Conservation (phyloP, 1,140 invertebrate genomes). For the Drosophila obscura region DNA sequence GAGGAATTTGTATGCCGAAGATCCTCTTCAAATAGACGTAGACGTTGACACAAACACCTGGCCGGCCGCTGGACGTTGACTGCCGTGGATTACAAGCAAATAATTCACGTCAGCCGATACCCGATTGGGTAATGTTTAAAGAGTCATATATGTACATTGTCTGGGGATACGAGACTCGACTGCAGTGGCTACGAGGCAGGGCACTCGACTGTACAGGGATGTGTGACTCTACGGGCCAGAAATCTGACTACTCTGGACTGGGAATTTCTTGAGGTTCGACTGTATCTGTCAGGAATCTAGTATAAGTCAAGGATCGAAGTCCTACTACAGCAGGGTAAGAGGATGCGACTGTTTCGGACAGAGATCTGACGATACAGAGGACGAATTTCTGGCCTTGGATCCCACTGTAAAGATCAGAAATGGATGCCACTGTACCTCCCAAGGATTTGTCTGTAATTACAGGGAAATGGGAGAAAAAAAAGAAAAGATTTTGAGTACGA, state of each 20-base stretch:
- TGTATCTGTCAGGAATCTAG: neutral
- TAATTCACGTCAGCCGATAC: conserved; percentile 25
- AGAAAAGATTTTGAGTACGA: conserved; percentile 14
- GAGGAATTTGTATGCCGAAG: conserved; percentile 5
- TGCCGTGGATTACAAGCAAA: conserved; percentile 40
- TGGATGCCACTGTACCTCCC: neutral
- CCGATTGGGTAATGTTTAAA: conserved; percentile 24
- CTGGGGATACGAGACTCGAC: too few species aligned
- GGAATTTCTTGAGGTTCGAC: too few species aligned
- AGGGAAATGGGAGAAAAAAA: conserved; percentile 3
- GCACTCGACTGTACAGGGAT: too few species aligned
- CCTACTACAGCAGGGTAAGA: too few species aligned
- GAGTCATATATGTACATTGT: neutral
- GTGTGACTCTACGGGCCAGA: too few species aligned
- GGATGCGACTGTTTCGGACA: too few species aligned
- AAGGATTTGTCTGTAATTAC: conserved; percentile 50
- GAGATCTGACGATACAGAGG: too few species aligned
- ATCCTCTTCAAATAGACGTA: conserved; percentile 69
- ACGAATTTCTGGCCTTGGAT: too few species aligned
- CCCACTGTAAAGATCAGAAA: too few species aligned
- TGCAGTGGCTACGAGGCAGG: too few species aligned
- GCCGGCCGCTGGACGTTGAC: conserved; percentile 11
- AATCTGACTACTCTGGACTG: too few species aligned
- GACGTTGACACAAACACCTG: conserved; percentile 75
- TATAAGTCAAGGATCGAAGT: too few species aligned